These are phyloP conservation scores for human DNA, from an alignment of 2,113 vertebrate species.

Conservation along the genomic window GRCh38 chr15:27059501-27060000, in stretches of 20 bases:
- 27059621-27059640: not conserved
- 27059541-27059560: not conserved
- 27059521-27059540: not conserved
- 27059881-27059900: not conserved
- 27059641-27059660: not conserved
- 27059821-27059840: not conserved
- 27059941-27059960: not conserved
- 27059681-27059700: not conserved
- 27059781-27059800: not conserved
- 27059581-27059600: not conserved
- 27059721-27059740: not conserved
- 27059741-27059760: rapidly evolving
- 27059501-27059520: not conserved
- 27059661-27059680: not conserved
- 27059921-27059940: not conserved
- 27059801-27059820: not conserved
- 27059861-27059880: not conserved
- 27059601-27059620: not conserved
- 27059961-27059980: not conserved
- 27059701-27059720: not conserved
- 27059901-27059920: not conserved
- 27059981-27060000: not conserved
- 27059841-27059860: not conserved
- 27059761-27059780: not conserved
- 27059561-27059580: not conserved